Evolutionary conservation across 2,888 invertebrate genomes (phyloP).

Genomic region (Gortyna flavago): DNA sequence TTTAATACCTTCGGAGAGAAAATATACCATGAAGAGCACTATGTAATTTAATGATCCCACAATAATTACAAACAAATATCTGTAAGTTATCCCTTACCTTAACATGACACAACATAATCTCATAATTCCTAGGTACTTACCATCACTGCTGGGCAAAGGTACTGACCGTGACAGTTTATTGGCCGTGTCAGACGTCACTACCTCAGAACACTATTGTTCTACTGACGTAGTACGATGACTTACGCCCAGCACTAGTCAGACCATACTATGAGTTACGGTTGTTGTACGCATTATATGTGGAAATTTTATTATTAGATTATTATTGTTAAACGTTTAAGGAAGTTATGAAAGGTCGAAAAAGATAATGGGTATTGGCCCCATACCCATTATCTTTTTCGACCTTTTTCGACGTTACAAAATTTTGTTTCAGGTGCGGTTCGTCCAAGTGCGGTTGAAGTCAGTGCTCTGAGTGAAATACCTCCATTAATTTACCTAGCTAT

Average conservation of each 20-base stretch:
- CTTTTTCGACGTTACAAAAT: too few species aligned
- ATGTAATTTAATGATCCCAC: neutral
- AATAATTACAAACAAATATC: neutral
- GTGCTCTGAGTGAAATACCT: too few species aligned
- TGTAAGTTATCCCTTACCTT: neutral
- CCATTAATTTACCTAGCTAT: neutral
- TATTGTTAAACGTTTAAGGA: neutral
- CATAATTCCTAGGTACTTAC: neutral
- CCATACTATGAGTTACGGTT: conserved; percentile 21
- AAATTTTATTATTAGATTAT: neutral
- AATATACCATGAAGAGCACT: neutral
- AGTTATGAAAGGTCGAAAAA: neutral
- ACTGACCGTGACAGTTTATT: too few species aligned
- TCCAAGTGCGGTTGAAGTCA: too few species aligned
- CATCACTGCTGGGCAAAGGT: conserved; percentile 4
- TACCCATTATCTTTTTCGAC: too few species aligned
- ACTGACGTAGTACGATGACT: conserved; percentile 21
- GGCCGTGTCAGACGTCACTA: conserved; percentile 11
- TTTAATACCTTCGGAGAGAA: neutral
- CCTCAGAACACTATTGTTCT: conserved; percentile 32
- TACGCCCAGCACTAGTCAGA: conserved; percentile 10
- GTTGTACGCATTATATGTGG: neutral
- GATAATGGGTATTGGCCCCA: too few species aligned
- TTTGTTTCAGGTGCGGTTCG: too few species aligned
- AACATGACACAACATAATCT: neutral